Percentiles rank a stretch among this genome's conserved stretches.
Evolutionary conservation across 2,888 invertebrate species (phyloP).

Genomic region (Diloba caeruleocephala): DNA sequence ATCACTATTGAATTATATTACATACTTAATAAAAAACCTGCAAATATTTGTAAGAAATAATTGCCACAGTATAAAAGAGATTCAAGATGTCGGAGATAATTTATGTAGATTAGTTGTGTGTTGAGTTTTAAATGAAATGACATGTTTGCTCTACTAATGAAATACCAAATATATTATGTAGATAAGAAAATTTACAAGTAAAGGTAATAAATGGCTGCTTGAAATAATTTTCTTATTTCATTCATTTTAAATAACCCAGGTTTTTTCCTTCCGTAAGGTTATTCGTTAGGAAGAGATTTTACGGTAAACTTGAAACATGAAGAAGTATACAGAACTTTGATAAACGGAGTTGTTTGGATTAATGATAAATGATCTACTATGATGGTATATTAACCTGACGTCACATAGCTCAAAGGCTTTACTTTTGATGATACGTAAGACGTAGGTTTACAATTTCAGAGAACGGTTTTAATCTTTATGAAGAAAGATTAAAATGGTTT

Average conservation of each 20-base stretch:
- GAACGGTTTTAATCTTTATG: slow-evolving; percentile 30
- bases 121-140: slow-evolving; percentile 65
- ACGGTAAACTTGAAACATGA: no score
- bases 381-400: slow-evolving; percentile 72
- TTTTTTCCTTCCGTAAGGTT: slow-evolving; percentile 22
- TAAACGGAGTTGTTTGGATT: slow-evolving; percentile 72
- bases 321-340: slow-evolving; percentile 50
- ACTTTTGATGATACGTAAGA: slow-evolving; percentile 44
- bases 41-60: slow-evolving; percentile 52
- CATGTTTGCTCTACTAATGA: slow-evolving; percentile 66
- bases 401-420: slow-evolving; percentile 72
- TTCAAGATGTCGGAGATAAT: slow-evolving; percentile 63
- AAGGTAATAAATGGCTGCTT: slow-evolving; percentile 19
- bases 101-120: slow-evolving; percentile 53
- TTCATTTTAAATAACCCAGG: slow-evolving; percentile 19
- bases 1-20: slow-evolving; percentile 7
- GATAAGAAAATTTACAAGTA: slow-evolving; percentile 40
- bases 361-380: slow-evolving; percentile 72
- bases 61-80: slow-evolving; percentile 54
- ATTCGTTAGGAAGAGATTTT: slow-evolving; percentile 30
- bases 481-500: no score
- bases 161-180: slow-evolving; percentile 41
- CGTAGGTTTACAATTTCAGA: slow-evolving; percentile 29
- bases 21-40: slow-evolving; percentile 24
- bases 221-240: slow-evolving; percentile 23